These are phyloP conservation scores for Furcifer pardalis DNA, from an alignment of 2,797 vertebrate species.

Conservation along the genomic window DNA sequence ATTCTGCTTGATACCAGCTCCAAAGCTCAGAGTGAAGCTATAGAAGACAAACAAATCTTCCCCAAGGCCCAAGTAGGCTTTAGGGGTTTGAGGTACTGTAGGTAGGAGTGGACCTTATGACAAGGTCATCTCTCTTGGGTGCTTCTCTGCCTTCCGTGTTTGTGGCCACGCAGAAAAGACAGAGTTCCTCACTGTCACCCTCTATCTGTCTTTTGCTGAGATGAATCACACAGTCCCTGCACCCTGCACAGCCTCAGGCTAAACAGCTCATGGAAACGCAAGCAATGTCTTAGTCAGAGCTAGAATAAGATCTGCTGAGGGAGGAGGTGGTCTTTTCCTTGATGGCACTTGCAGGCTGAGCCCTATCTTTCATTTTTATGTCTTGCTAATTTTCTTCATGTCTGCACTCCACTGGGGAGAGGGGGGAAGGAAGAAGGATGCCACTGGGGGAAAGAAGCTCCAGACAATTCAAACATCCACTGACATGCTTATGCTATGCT, in stretches of 20 bases:
- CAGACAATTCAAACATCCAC: conserved; percentile 59
- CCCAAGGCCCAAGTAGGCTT: not conserved
- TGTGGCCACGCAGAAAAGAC: accelerated
- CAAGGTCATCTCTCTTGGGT: not conserved
- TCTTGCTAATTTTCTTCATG: conserved; percentile 55
- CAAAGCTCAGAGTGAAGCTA: not conserved
- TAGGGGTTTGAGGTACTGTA: not conserved
- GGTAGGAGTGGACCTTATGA: not conserved
- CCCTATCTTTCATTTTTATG: conserved; percentile 59
- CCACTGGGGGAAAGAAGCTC: conserved; percentile 48
- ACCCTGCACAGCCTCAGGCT: conserved; percentile 53
- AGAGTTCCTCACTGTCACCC: conserved; percentile 51
- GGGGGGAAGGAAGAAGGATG: conserved; percentile 50
- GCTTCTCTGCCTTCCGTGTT: not conserved
- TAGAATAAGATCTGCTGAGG: conserved; percentile 55
- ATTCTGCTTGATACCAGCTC: no score
- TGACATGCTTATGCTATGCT: conserved; percentile 58
- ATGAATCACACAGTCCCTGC: conserved; percentile 55
- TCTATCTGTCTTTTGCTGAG: conserved; percentile 51
- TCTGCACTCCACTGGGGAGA: conserved; percentile 44
- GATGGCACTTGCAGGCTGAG: conserved; percentile 43
- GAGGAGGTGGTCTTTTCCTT: conserved; percentile 27
- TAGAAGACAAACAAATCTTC: not conserved
- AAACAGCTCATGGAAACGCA: conserved; percentile 57
- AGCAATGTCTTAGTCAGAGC: conserved; percentile 56